A percentile compares a stretch with the other conserved stretches of the same genome.
Evolutionary conservation across 2,888 invertebrate genomes (phyloP).

Genomic region (Ctena decussata): DNA sequence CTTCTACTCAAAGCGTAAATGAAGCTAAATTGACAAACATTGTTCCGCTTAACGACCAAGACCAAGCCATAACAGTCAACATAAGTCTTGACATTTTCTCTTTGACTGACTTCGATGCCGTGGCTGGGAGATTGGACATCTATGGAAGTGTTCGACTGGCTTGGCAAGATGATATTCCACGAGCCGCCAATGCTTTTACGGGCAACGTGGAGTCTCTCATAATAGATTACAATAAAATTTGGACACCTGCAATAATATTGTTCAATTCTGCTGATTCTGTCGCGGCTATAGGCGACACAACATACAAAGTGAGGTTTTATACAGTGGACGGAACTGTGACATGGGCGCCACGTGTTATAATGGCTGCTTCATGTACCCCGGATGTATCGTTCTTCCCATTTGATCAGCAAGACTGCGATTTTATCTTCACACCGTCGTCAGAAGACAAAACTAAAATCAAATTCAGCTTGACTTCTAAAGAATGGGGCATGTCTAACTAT

Average conservation of each 20-base stretch:
- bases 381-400: constrained; percentile 61
- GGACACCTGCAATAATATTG: constrained; percentile 57
- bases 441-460: constrained; percentile 8
- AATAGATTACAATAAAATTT: constrained; percentile 40
- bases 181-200: background rate
- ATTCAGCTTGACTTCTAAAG: background rate
- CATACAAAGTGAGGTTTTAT: constrained; percentile 48
- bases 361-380: constrained; percentile 51
- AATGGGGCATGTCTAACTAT: constrained; percentile 40
- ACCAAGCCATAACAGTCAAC: background rate
- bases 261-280: constrained; percentile 54
- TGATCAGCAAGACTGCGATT: constrained; percentile 52
- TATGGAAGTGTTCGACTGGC: constrained; percentile 48
- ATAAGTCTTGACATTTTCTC: constrained; percentile 39
- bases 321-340: constrained; percentile 6
- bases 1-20: background rate
- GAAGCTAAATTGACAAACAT: background rate
- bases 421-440: constrained; percentile 48
- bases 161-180: constrained; percentile 39
- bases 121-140: constrained; percentile 46
- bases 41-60: background rate
- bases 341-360: constrained; percentile 59
- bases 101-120: constrained; percentile 53
- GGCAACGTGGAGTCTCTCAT: background rate
- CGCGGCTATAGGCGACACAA: constrained; percentile 41